Conservation (phyloP, 92 coral and sea anemone genomes). For the Paragorgia papillata region DNA sequence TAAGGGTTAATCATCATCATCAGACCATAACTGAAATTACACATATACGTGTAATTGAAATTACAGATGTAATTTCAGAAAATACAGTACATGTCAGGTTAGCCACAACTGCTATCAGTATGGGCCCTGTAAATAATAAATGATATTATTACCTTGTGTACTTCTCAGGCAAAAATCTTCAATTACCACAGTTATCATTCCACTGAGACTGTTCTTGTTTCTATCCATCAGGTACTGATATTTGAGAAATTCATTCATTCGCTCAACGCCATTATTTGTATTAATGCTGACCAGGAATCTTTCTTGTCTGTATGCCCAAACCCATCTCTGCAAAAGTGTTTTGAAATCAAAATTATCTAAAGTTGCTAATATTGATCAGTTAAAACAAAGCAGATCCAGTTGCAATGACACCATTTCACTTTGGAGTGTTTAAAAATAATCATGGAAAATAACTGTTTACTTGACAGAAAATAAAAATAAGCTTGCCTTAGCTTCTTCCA, state of each 20-base stretch:
- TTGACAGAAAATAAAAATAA: too few species aligned
- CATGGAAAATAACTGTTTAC: too few species aligned
- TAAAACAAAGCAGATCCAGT: too few species aligned
- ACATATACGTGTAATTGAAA: too few species aligned
- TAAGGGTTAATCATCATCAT: too few species aligned
- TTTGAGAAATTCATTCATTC: constrained; percentile 58
- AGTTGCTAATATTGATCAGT: too few species aligned
- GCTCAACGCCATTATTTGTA: constrained; percentile 70
- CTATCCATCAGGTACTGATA: constrained; percentile 61
- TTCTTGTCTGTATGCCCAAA: constrained; percentile 64
- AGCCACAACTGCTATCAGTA: neutral
- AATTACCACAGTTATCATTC: constrained; percentile 52
- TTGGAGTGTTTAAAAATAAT: neutral
- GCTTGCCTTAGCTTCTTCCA: constrained; percentile 46
- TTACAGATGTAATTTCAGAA: too few species aligned
- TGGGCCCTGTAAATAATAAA: constrained; percentile 2
- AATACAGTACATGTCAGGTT: too few species aligned
- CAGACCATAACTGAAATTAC: too few species aligned
- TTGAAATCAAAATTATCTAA: too few species aligned
- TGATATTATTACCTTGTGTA: constrained; percentile 41
- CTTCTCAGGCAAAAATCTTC: constrained; percentile 58
- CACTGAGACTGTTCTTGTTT: constrained; percentile 58
- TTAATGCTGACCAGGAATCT: constrained; percentile 58
- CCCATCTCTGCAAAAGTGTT: constrained; percentile 63
- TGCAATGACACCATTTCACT: neutral